These are phyloP conservation scores for Illadopsis cleaveri DNA, from an alignment of 2,113 vertebrate genomes.

Conservation along the genomic window DNA sequence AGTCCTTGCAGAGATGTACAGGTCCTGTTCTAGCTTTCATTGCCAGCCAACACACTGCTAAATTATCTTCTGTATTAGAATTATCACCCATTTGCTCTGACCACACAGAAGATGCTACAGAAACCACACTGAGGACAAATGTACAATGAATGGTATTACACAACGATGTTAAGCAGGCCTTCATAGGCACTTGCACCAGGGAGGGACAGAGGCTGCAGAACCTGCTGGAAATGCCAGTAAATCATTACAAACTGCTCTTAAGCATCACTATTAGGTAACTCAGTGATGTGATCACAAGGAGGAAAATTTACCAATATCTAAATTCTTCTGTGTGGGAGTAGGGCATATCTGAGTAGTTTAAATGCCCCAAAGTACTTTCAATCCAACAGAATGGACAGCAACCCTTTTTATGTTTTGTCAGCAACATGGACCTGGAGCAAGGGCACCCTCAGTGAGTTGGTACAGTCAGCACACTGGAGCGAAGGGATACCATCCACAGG, in stretches of 20 bases:
- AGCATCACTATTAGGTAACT: not conserved
- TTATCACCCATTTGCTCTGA: not conserved
- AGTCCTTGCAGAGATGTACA: not conserved
- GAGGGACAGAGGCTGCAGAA: not conserved
- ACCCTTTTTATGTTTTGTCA: not conserved
- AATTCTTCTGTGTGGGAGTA: not conserved
- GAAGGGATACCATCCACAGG: not conserved
- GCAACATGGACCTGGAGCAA: not conserved
- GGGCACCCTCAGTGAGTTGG: not conserved
- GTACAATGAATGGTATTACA: not conserved
- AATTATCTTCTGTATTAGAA: not conserved
- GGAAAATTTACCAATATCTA: not conserved
- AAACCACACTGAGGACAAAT: not conserved
- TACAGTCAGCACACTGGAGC: not conserved
- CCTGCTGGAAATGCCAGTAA: not conserved
- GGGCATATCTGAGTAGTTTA: not conserved
- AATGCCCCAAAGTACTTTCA: not conserved
- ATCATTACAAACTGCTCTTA: not conserved
- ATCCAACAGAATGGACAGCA: not conserved
- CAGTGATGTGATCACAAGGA: not conserved
- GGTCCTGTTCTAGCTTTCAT: not conserved
- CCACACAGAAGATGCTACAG: not conserved
- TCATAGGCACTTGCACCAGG: not conserved
- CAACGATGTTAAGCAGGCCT: rapidly evolving
- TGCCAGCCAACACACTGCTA: not conserved